phyloP scores from a whole-genome alignment of 2,113 vertebrate genomes.

The Sander vitreus region DNA sequence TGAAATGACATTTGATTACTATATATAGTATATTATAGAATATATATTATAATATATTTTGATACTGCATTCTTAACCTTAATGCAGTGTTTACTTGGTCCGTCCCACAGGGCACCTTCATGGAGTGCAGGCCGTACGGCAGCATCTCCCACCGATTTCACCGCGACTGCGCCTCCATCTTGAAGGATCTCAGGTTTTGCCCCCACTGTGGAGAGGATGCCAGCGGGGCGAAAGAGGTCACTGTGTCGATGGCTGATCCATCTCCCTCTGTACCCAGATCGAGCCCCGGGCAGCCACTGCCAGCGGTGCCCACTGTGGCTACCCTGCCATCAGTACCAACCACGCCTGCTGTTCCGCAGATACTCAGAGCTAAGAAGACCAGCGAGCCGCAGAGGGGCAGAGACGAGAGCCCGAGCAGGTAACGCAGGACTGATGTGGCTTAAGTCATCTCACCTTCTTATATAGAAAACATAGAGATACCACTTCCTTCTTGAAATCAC shows the following conservation, averaged over 20 bases:
- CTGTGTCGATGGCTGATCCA: conserved; percentile 86
- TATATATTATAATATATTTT: neutral
- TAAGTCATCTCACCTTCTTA: neutral
- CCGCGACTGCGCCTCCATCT: conserved; percentile 90
- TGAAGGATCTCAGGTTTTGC: conserved; percentile 91
- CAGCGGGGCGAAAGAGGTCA: conserved; percentile 91
- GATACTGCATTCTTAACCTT: neutral
- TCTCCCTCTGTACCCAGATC: conserved; percentile 81
- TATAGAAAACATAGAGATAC: neutral
- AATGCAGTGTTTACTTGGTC: neutral
- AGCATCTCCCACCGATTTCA: conserved; percentile 97
- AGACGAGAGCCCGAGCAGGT: conserved; percentile 62
- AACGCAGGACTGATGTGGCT: neutral
- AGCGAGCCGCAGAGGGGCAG: conserved; percentile 58
- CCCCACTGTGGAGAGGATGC: conserved; percentile 97
- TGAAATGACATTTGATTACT: neutral
- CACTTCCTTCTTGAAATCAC: conserved; percentile 18
- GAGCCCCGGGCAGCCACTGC: conserved; percentile 67
- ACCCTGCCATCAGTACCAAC: conserved; percentile 41
- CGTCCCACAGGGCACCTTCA: conserved; percentile 90
- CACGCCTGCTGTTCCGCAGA: conserved; percentile 54
- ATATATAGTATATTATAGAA: neutral
- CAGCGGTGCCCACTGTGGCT: conserved; percentile 71
- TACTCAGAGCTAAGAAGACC: conserved; percentile 76
- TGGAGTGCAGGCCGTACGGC: conserved; percentile 96